Evolutionary conservation across 1,140 invertebrate genomes (phyloP), one percentile per base, ranked within the genome.

Genomic region (Diorhabda carinulata): DNA sequence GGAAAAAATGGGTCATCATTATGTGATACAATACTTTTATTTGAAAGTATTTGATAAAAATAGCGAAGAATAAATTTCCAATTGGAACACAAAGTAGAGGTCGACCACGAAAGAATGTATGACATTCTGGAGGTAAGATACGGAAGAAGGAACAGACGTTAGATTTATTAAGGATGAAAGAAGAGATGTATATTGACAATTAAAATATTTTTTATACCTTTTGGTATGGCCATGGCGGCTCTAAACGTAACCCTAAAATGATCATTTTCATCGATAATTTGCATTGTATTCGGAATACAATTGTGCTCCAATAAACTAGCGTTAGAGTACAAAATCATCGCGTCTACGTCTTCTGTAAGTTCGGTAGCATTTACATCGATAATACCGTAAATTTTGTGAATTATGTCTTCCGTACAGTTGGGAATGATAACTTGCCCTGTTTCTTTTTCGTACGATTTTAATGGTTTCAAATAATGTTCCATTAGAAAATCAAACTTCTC

Each of bases 321-420:
- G 8, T 81, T 85, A 0, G 86, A 81, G 74, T 87, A 91, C 43
- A 91, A 78, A 42, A 86, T 78, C 67, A 83, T 84, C 10, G 80
- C 81, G 3, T 78, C 69, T 6, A 81, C 80, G 65, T 82, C 75
- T 8, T 83, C 83, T 61, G 84, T 79, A 2, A 89, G 80, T 72
- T 89, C 87, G 71, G 86, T 90, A 9, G 87, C 81, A 73, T 91
- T 91, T 2, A 88, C 89, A 71, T 90, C 88, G 67, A 90, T 83
- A 67, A 89, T 87, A 3, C 85, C 88, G 47, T 88, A 87, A 4
- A 89, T 82, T 74, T 85, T 85, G 8, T 91, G 79, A 44, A 91
- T 87, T 3, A 87, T 85, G 73, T 87, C 79, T 70, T 86, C 85
- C 45, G 83, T 81, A 76, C 84, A 84, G 6, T 82, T 74, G 3